Base-by-base conservation (phyloP, 2,888 invertebrate species). In the Tortrix viridana region DNA sequence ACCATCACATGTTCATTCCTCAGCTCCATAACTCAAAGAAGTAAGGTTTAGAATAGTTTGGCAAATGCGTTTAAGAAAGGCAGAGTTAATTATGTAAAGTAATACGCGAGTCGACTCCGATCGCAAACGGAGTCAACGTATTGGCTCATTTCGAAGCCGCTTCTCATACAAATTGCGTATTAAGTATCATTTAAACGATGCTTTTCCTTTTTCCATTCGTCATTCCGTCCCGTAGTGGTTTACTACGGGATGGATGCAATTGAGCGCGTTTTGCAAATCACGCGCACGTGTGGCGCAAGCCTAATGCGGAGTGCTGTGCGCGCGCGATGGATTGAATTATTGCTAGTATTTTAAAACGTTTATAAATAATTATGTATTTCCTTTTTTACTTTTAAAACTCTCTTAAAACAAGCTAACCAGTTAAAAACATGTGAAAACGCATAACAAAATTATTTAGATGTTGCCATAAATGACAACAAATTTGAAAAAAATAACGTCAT, bases 151-250 rank as follows among this genome's bases (percentile, higher is more conserved):
- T 84, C 73, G 79, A 81, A 74, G 76, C 74, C 69, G 72, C 74
- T 44, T 69, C 75, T 81, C 87, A 89, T 89, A 89, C 87, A 85
- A 89, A 89, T 88, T 70, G 81, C 80, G 74, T 71, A 80, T 86
- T 86, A 83, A 79, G 76, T 74, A 70, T 69, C 77, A 76, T 82
- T 83, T 82, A 81, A 86, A 80, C 75, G 80, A 74, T 74, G 80
- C 81, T 82, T 86, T 89, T 88, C 88, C 88, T 86, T 88, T 88
- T 84, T 78, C 82, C 81, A 89, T 90, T 86, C 79, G 82, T 89
- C 88, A 89, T 89, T 88, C 84, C 72, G 76, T 72, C 75, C 74
- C 76, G 77, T 80, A 65, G 65, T 79, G 74, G 76, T 85, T 85
- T 77, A 84, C 84, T 85, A 85, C 87, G 86, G 86, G 85, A 87